Conservation (phyloP, 2,888 invertebrate genomes). For the Dynastes grantii region DNA sequence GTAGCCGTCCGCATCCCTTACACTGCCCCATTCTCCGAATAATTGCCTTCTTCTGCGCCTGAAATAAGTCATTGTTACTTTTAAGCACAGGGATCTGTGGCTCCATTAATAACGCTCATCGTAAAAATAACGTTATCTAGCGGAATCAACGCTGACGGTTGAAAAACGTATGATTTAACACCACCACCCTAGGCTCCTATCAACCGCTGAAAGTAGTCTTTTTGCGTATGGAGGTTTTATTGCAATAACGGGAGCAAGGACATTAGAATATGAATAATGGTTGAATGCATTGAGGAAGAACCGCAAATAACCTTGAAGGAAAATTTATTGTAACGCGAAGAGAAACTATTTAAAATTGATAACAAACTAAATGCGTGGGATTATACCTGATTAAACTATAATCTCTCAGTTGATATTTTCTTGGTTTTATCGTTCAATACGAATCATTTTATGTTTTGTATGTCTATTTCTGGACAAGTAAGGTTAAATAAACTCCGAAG, state of each 20-base stretch:
- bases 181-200: conserved; percentile 38
- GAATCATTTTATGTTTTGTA: too few species aligned
- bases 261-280: conserved; percentile 27
- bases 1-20: conserved; percentile 56
- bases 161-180: conserved; percentile 48
- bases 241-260: conserved; percentile 22
- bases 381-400: too few species aligned
- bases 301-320: conserved; percentile 7
- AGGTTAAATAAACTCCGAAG: too few species aligned
- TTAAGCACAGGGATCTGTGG: conserved; percentile 61
- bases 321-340: not conserved
- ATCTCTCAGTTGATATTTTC: too few species aligned
- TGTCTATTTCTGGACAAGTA: too few species aligned
- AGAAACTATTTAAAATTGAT: not conserved
- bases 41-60: conserved; percentile 55
- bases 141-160: conserved; percentile 56
- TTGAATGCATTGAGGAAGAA: conserved; percentile 4
- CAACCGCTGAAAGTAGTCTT: conserved; percentile 8
- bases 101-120: conserved; percentile 66
- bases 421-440: too few species aligned
- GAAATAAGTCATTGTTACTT: conserved; percentile 60
- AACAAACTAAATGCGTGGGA: too few species aligned
- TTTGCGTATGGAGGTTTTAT: conserved; percentile 30
- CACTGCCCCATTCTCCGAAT: conserved; percentile 60
- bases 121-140: conserved; percentile 62